Base-by-base conservation (phyloP, 2,113 vertebrate genomes). In the Opisthocomus hoazin region DNA sequence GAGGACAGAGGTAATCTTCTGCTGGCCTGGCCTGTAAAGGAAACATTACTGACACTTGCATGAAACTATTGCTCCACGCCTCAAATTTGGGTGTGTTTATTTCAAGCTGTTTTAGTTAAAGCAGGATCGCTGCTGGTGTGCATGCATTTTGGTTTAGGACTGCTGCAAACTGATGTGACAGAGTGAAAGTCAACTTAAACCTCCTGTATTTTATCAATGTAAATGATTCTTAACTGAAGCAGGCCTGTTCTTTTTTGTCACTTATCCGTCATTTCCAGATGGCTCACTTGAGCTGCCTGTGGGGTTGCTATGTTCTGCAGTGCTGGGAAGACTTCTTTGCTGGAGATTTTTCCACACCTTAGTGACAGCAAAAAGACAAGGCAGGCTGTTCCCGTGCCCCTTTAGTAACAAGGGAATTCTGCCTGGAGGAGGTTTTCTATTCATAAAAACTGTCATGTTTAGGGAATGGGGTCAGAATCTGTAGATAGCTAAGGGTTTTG, bases 381-480 rank as follows among this genome's bases (percentile, higher is more conserved):
- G 46, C 79, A 83, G 75, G 37, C 63, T 93, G 68, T 94, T 95
- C 66, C 75, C 13, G 2, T 95, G 68, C 71, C 73, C 48, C 69
- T 93, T 95, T 53, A 84, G 73, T 93, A 87, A 82, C 73, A 75
- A 73, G 77, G 65, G 60, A 93, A 84, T 92, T 96, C 89, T 95
- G 73, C 66, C 84, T 83, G 66, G 36, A 85, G 84, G 81, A 94
- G 78, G 57, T 51, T 91, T 91, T 53, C 48, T 84, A 29, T 82
- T 93, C 2, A 7, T 73, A 53, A 89, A 78, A 69, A 7, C 60
- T 64, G 65, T 76, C 10, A 10, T 46, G 32, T 78, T 71, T 68
- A 78, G 45, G 78, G 80, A 90, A 87, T 69, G 73, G 83, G 77
- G 76, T 93, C 84, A 89, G 83, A 87, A 87, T 65, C 37, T 37